Base-by-base conservation (phyloP, 2,797 vertebrate genomes). In the Poecilia picta region DNA sequence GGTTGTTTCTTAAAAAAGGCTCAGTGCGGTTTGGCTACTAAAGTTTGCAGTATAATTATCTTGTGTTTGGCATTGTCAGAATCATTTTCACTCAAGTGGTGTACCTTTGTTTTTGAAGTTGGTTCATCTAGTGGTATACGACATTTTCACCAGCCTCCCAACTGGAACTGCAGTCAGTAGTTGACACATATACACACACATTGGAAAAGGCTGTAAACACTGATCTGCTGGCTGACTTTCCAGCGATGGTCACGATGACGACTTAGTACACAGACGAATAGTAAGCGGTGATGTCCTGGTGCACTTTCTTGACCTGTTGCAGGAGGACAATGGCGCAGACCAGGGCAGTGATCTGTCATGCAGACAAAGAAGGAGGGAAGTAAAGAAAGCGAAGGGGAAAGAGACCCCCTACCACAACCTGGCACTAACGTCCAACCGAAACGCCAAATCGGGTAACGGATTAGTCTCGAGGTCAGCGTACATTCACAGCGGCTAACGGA, bases 321-420 rank as follows among this genome's bases (percentile, higher is more conserved):
- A 82, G 39, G 78, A 95, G 90, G 79, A 92, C 13, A 39, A 0
- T 0, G 75, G 75, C 0, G 80, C 93, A 94, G 75, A 89, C 57
- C 87, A 93, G 55, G 55, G 91, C 90, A 1, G 13, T 73, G 1
- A 94, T 81, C 94, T 94, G 89, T 87, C 64, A 78, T 71, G 33
- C 45, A 81, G 66, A 87, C 72, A 84, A 36, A 87, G 45, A 75
- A 20, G 75, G 59, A 77, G 75, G 83, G 81, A 80, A 49, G 77
- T 83, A 81, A 88, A 88, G 68, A 74, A 84, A 62, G 46, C 28
- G 71, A 84, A 53, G 62, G 75, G 68, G 73, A 39, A 71, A 68
- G 57, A n/a, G 39, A 33, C 28, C 2, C 31, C 39, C 39, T 1
- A 4, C 39, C 39, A 13, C 23, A 33, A n/a, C 66, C 41, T 13